Evolutionary conservation across 2,797 vertebrate species (phyloP), one percentile per base, ranked within the genome.

Genomic region (Spinus pinus): DNA sequence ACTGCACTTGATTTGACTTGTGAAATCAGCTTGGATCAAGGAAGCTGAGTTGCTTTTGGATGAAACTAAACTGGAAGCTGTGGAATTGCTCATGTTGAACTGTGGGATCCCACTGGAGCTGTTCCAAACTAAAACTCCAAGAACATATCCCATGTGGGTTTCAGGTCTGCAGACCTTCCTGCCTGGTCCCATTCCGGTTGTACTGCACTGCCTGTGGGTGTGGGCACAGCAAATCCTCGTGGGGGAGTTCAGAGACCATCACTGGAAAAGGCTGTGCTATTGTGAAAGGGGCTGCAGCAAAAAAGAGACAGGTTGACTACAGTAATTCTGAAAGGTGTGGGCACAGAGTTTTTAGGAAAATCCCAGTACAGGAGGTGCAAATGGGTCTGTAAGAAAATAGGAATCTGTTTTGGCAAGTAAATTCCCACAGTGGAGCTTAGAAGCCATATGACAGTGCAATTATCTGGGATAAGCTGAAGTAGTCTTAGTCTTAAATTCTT

Each of bases 81-180:
- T 39, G 41, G 12, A 53, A 28, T 27, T 21, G 2, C 25, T 57
- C 10, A 5, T 57, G 33, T 57, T 42, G 23, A 28, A 21, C 31
- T 51, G 14, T 61, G 70, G 27, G 35, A 28, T 50, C 49, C 37
- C n/a, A 31, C 27, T 5, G 62, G 64, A 75, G 25, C 46, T 65
- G 41, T 33, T 84, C 51, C 41, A 47, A 12, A 70, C 8, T 8
- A 10, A 71, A 35, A 35, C 22, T 65, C 44, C 30, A 19, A 7
- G 25, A 53, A 21, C 2, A 1, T 10, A 1, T 39, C 2, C 50
- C 12, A 0, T 19, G 27, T n/a, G 1, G 2, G 4, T 51, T 14
- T 13, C 6, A 28, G 31, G 31, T n/a, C 44, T 70, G 9, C 44
- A 30, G 35, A 9, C 18, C 18, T 65, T 60, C 8, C 61, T 33